Base-by-base conservation (phyloP, 2,888 invertebrate genomes). In the Sphaerophoria rueppellii region DNA sequence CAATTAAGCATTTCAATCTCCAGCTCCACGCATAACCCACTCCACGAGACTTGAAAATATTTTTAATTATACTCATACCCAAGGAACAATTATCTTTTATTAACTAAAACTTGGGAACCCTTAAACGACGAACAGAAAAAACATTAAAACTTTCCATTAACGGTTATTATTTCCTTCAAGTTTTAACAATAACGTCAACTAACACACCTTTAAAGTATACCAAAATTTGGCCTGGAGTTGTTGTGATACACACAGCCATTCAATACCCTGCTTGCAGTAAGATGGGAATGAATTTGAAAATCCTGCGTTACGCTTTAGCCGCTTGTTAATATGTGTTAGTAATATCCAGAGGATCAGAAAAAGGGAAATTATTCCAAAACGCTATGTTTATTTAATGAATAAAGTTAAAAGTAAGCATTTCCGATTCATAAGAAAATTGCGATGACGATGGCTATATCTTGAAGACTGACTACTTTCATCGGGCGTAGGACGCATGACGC, bases 401-500 rank as follows among this genome's bases (percentile, higher is more conserved):
- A 37, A 14, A 82, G 78, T 78, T 65, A 60, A 78, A 82, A 74
- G 78, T 74, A 74, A 74, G 78, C 70, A 60, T 71, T 74, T 70
- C 48, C 70, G 54, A 74, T 69, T 71, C 43, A 40, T 40, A 67
- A 67, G 67, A 54, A 54, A 54, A 52, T 52, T 24, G n/a, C 16
- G 57, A 57, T 35, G 9, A 16, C 65, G 40, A 58, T 35, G 55
- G 14, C 57, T 52, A 5, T 12, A 24, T 24, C 24, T 24, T 24
- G 24, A 24, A 24, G 24, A 48, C 48, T 48, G n/a, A 40, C 40
- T 48, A 24, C 24, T 2, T 24, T 24, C 24, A 24, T 24, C 24
- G 24, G 24, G 24, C 24, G 24, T 24, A 24, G 24, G 24, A 24
- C 24, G 24, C 24, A 24, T 24, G 24, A 24, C n/a, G n/a, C 6